Evolutionary conservation across 2,888 invertebrate species (phyloP), one percentile per base, ranked within the genome.

Genomic region (Nemoura dubitans): DNA sequence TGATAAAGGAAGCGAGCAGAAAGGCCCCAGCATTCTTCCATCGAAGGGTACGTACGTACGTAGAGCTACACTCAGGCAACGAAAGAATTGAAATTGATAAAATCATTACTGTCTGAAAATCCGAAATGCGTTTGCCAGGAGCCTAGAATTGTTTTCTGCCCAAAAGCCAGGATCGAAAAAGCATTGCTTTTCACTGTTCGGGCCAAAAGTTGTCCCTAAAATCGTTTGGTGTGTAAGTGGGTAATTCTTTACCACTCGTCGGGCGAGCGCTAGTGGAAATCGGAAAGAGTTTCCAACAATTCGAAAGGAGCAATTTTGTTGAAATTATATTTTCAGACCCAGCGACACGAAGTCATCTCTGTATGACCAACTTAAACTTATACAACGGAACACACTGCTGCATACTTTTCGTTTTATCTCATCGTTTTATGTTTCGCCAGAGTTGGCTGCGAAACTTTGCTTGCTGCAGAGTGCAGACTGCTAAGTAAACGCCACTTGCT

Each of bases 171-270:
- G 59, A 59, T 10, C 5, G n/a, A 78, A 21, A 28, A 28, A 26
- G 78, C 27, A 78, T 78, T 26, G n/a, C 26, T 26, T 1, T 78
- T 14, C 16, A 1, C 0, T 27, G 7, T 26, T 28, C 28, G 27
- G 78, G 28, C 3, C 21, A 2, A 26, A 78, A 78, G 10, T 10
- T 78, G 78, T 78, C 28, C 26, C 28, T n/a, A 10, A 26, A 78
- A 78, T 78, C 78, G n/a, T 78, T 78, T 78, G 3, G 78, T n/a
- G 16, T 6, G 78, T 21, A 78, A 78, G 78, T 78, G 78, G 26
- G 78, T 78, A 78, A 78, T 78, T 26, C 25, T 28, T 10, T 14
- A 26, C 78, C 25, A 78, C 59, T 59, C 21, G 1, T 59, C 21
- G 3, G 59, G 16, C 59, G 10, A 10, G 36, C 36, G 10, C 10